These are phyloP conservation scores for Caenorhabditis briggsae DNA, from an alignment of 1,140 invertebrate genomes.

Conservation along the genomic window DNA sequence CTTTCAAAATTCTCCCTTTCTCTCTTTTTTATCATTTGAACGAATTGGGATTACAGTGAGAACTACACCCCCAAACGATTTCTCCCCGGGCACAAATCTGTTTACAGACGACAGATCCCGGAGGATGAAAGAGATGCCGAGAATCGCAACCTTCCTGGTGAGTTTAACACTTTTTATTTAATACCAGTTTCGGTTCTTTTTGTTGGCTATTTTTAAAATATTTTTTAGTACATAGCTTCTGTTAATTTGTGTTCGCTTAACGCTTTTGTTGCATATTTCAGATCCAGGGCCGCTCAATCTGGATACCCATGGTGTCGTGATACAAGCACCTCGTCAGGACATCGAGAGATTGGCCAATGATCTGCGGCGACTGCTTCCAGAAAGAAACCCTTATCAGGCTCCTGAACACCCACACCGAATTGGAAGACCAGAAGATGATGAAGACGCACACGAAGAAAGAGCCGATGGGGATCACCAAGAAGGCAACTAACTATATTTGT, in stretches of 20 bases:
- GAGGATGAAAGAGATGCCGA: constrained; percentile 7
- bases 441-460: not conserved
- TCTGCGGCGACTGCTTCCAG: too few relatives aligned
- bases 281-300: not conserved
- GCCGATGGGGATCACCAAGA: not conserved
- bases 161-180: not conserved
- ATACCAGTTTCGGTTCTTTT: not conserved
- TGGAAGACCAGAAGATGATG: not conserved
- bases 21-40: too few relatives aligned
- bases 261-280: constrained; percentile 1
- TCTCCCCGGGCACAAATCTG: not conserved
- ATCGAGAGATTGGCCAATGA: too few relatives aligned
- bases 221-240: not conserved
- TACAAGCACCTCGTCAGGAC: not conserved
- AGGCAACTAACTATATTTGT: constrained; percentile 3
- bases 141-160: not conserved
- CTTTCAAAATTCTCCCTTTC: too few relatives aligned
- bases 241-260: not conserved
- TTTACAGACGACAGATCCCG: not conserved
- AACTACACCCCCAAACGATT: constrained; percentile 3
- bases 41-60: not conserved
- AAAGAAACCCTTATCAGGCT: too few relatives aligned
- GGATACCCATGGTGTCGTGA: not conserved
- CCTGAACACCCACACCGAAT: too few relatives aligned
- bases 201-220: not conserved